Percentiles rank a stretch among this genome's conserved stretches.
Conservation (phyloP, 2,888 invertebrate genomes). For the Platycheirus albimanus region DNA sequence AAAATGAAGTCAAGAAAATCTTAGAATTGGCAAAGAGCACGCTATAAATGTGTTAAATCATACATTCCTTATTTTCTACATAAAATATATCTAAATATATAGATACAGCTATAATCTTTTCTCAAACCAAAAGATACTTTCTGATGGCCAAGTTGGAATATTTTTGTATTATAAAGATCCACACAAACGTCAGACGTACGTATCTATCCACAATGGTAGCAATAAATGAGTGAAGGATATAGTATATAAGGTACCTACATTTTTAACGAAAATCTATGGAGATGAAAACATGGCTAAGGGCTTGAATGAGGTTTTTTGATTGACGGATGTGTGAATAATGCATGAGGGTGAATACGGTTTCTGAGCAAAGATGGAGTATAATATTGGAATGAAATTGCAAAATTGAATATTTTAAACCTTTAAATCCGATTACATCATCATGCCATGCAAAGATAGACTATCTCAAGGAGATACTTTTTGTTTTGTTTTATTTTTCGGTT, state of each 20-base stretch:
- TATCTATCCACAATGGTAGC: not conserved
- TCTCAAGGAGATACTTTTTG: no score
- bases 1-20: constrained; percentile 20
- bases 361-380: not conserved
- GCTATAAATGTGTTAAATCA: constrained; percentile 37
- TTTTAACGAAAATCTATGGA: constrained; percentile 21
- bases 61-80: constrained; percentile 11
- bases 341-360: constrained; percentile 26
- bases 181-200: not conserved
- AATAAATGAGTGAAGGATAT: constrained; percentile 23
- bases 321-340: constrained; percentile 52
- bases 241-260: not conserved
- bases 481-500: no score
- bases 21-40: constrained; percentile 48
- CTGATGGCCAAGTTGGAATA: no score
- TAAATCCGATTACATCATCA: not conserved
- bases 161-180: no score
- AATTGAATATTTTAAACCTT: constrained; percentile 36
- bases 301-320: constrained; percentile 31
- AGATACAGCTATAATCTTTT: no score
- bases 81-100: no score
- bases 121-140: no score
- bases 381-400: constrained; percentile 14
- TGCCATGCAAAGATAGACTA: no score
- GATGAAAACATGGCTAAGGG: constrained; percentile 14